Evolutionary conservation across 2,797 vertebrate species (phyloP), one percentile per base, ranked within the genome.

Genomic region (Melanotaenia boesemani): DNA sequence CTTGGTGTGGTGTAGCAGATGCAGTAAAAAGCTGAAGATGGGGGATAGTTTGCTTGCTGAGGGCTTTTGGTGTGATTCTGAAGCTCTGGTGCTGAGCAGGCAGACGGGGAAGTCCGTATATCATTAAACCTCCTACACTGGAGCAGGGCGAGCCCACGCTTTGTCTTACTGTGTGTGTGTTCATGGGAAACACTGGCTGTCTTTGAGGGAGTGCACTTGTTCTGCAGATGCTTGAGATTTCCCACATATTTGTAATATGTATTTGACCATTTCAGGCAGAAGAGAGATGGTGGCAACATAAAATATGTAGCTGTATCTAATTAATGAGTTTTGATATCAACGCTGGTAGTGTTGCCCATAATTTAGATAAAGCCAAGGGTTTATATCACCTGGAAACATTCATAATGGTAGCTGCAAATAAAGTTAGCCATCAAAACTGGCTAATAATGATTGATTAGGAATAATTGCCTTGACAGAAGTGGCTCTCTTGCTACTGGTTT

Each of bases 51-150:
- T 30, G 70, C 64, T 62, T 18, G 65, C 67, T 65, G 78, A 65
- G 28, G 58, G 70, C 70, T 77, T 69, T 34, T 73, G 70, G 66
- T 79, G 72, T 85, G 74, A 91, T 86, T 67, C 61, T 44, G 70
- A 57, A 72, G 77, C 77, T 82, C 18, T 60, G 37, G 62, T 83
- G 86, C 88, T 88, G 84, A 81, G 79, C 83, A 80, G 80, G 85
- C 88, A 89, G 73, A 85, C 82, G 68, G 90, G 85, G 87, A 90
- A 76, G 76, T 76, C 89, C 69, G 79, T 86, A 88, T 86, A 82
- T 90, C 87, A 86, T 85, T 81, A 81, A 78, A 72, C 68, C 81
- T 71, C 81, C 84, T 70, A 79, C 80, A 78, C 37, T 48, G 74
- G 74, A 59, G 76, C 4, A 71, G 79, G 58, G 52, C 36, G 52